These are phyloP conservation scores for Phyllostomus discolor DNA, from an alignment of 2,113 vertebrate species.

Conservation along the genomic window DNA sequence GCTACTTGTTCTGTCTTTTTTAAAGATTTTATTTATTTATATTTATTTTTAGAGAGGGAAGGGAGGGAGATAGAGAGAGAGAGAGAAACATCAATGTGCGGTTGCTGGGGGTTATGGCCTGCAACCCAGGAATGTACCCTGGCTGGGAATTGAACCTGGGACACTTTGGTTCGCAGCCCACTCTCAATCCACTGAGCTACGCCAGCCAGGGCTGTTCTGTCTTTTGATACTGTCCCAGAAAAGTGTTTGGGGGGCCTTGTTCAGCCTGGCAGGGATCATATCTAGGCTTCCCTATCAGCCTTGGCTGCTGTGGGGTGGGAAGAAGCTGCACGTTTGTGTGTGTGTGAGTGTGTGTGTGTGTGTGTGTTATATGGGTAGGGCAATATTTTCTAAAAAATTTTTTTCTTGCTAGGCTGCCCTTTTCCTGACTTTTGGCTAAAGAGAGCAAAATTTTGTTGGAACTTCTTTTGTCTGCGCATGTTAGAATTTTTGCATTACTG, in stretches of 20 bases:
- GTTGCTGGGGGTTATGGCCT: too few relatives aligned
- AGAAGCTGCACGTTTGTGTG: not conserved
- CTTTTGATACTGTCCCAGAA: not conserved
- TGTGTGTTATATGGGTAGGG: not conserved
- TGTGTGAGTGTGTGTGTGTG: too few relatives aligned
- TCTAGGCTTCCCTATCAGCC: not conserved
- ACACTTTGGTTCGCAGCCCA: too few relatives aligned
- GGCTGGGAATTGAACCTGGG: too few relatives aligned
- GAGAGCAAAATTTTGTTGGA: not conserved
- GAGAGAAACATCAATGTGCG: too few relatives aligned
- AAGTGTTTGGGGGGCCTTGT: not conserved
- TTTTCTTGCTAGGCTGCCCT: not conserved
- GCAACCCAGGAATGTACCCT: too few relatives aligned
- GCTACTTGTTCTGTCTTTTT: not conserved
- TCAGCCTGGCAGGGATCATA: not conserved
- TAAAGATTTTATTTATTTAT: too few relatives aligned
- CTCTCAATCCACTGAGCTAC: too few relatives aligned
- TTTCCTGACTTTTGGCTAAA: not conserved
- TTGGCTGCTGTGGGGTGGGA: not conserved
- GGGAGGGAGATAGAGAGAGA: too few relatives aligned
- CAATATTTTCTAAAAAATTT: not conserved
- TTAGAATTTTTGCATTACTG: not conserved
- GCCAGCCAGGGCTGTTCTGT: too few relatives aligned
- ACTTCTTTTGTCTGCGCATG: not conserved
- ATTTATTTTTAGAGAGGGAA: too few relatives aligned